Percentiles rank a stretch among this genome's conserved stretches.
Conservation (phyloP, 2,888 invertebrate genomes). For the Caenorhabditis macrosperma region DNA sequence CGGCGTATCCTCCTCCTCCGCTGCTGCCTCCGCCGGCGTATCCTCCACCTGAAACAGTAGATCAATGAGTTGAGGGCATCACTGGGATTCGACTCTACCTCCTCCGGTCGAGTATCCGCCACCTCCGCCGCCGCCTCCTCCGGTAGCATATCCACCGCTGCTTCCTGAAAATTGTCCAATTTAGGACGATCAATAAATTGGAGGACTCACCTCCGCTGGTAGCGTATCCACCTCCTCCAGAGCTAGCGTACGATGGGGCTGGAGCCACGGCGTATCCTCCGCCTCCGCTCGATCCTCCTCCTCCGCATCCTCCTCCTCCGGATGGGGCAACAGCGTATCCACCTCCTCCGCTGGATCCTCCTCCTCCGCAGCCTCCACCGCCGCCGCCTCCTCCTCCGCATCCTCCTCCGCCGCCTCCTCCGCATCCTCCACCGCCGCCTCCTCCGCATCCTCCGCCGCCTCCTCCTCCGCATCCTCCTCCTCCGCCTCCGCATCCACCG, state of each 20-base stretch:
- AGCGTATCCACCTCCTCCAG: slow-evolving; percentile 58
- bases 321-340: slow-evolving; percentile 59
- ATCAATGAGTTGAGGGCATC: not conserved
- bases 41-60: slow-evolving; percentile 33
- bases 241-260: slow-evolving; percentile 31
- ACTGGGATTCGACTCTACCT: slow-evolving; percentile 3
- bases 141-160: slow-evolving; percentile 41
- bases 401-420: slow-evolving; percentile 40
- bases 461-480: slow-evolving; percentile 33
- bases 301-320: slow-evolving; percentile 31
- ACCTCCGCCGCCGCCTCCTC: slow-evolving; percentile 36
- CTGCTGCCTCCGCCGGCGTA: slow-evolving; percentile 41
- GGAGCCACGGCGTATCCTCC: slow-evolving; percentile 41
- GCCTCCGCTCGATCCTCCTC: slow-evolving; percentile 36
- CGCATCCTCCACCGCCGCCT: slow-evolving; percentile 22
- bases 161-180: slow-evolving; percentile 9
- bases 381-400: slow-evolving; percentile 26
- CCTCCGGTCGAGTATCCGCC: slow-evolving; percentile 57
- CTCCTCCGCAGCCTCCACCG: slow-evolving; percentile 50
- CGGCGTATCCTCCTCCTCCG: slow-evolving; percentile 28
- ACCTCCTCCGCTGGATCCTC: slow-evolving; percentile 45
- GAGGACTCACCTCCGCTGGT: slow-evolving; percentile 35
- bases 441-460: slow-evolving; percentile 22
- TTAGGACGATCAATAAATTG: too few relatives aligned
- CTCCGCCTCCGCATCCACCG: slow-evolving; percentile 25